Evolutionary conservation across 2,113 vertebrate genomes (phyloP).

Genomic region (Sciurus niger): DNA sequence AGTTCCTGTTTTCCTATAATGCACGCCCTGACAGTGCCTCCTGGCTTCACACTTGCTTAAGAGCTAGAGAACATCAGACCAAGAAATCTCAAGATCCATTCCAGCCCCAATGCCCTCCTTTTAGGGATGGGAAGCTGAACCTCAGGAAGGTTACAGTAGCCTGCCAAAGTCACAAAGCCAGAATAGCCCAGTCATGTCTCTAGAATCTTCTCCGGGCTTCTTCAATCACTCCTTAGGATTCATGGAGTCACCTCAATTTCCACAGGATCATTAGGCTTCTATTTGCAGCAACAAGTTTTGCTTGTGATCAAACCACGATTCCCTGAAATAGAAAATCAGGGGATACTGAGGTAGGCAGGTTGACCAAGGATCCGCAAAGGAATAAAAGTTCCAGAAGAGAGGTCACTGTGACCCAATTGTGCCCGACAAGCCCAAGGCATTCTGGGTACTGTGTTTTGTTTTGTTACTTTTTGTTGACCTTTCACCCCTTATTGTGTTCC

Average conservation of each 20-base stretch:
- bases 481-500: slow-evolving; percentile 8
- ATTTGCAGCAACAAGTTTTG: slow-evolving; percentile 36
- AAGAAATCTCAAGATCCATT: slow-evolving; percentile 4
- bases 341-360: not conserved
- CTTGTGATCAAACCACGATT: slow-evolving; percentile 31
- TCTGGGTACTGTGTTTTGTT: slow-evolving; percentile 55
- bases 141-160: not conserved
- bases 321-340: slow-evolving; percentile 52
- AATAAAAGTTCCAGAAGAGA: slow-evolving; percentile 5
- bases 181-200: not conserved
- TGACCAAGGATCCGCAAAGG: not conserved
- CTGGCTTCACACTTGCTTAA: not conserved
- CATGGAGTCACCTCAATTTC: not conserved
- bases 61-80: not conserved
- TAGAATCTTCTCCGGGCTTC: not conserved
- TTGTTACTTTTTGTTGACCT: slow-evolving; percentile 17
- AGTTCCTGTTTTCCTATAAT: not conserved
- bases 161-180: slow-evolving; percentile 3
- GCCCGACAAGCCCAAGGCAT: not conserved
- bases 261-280: not conserved
- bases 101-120: not conserved
- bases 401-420: not conserved
- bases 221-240: not conserved
- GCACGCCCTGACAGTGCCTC: not conserved
- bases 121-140: not conserved